phyloP scores from a whole-genome alignment of 1,140 invertebrate species.

The Oryctes rhinoceros region DNA sequence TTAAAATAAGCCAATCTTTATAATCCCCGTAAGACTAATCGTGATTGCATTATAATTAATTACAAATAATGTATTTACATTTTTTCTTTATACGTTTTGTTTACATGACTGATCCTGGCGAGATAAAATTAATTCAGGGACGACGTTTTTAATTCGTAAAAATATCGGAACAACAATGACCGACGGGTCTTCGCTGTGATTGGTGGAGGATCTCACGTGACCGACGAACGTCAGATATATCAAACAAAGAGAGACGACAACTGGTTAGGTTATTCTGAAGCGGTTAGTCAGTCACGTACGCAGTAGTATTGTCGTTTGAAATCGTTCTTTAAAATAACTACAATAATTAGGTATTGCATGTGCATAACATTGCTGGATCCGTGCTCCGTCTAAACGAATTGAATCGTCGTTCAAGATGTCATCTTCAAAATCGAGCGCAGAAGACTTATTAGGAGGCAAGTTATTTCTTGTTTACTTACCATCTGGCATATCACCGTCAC shows the following conservation, averaged over 20 bases:
- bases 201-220: constrained; percentile 15
- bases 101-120: neutral
- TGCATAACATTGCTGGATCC: neutral
- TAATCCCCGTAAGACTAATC: neutral
- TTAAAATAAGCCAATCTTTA: neutral
- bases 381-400: neutral
- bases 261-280: constrained; percentile 34
- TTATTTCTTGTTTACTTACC: constrained; percentile 55
- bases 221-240: constrained; percentile 17
- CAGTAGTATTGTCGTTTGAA: neutral
- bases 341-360: neutral
- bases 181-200: neutral
- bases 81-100: neutral
- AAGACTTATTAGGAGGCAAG: constrained; percentile 59
- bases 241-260: constrained; percentile 34
- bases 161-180: neutral
- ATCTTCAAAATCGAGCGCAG: constrained; percentile 58
- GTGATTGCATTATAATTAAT: neutral
- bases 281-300: constrained; percentile 22
- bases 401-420: constrained; percentile 51
- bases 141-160: constrained; percentile 13
- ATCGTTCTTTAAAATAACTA: constrained; percentile 7
- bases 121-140: constrained; percentile 12
- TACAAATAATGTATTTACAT: neutral
- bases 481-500: constrained; percentile 45